These are phyloP conservation scores for Dendrolimus punctatus DNA, from an alignment of 1,140 invertebrate genomes.

Conservation along the genomic window DNA sequence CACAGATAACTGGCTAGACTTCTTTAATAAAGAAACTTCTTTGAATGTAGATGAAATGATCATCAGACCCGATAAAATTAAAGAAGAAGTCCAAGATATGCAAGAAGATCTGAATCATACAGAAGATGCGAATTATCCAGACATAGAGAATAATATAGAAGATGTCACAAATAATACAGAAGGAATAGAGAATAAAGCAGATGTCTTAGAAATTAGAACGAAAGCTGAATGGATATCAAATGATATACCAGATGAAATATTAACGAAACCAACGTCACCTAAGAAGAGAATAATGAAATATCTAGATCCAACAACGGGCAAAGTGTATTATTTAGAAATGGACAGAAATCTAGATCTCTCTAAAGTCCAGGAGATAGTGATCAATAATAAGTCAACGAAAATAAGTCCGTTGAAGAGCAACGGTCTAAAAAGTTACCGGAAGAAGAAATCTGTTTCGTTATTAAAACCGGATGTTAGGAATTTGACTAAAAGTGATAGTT, in stretches of 20 bases:
- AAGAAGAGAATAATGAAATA: constrained; percentile 60
- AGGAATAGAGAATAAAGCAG: not conserved
- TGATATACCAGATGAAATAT: constrained; percentile 27
- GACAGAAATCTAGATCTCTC: constrained; percentile 46
- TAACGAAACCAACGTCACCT: constrained; percentile 17
- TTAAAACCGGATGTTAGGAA: constrained; percentile 42
- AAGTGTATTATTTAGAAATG: constrained; percentile 63
- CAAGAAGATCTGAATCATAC: constrained; percentile 1
- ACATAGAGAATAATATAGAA: constrained; percentile 3
- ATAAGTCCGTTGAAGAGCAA: constrained; percentile 48
- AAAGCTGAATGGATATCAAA: not conserved
- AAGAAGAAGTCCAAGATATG: too few species aligned
- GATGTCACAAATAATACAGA: constrained; percentile 5
- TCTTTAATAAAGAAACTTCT: constrained; percentile 45
- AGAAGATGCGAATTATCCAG: constrained; percentile 11
- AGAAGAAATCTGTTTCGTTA: constrained; percentile 33
- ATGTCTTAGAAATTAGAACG: not conserved
- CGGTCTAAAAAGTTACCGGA: constrained; percentile 32
- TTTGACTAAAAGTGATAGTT: constrained; percentile 19
- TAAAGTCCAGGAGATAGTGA: constrained; percentile 55
- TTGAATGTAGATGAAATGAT: constrained; percentile 60
- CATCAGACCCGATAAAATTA: constrained; percentile 35
- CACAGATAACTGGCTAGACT: constrained; percentile 52
- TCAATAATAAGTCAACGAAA: constrained; percentile 47
- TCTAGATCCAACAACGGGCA: constrained; percentile 52